Evolutionary conservation across 2,888 invertebrate species (phyloP), one percentile per base, ranked within the genome.

Genomic region (Troglohyphantes excavatus): DNA sequence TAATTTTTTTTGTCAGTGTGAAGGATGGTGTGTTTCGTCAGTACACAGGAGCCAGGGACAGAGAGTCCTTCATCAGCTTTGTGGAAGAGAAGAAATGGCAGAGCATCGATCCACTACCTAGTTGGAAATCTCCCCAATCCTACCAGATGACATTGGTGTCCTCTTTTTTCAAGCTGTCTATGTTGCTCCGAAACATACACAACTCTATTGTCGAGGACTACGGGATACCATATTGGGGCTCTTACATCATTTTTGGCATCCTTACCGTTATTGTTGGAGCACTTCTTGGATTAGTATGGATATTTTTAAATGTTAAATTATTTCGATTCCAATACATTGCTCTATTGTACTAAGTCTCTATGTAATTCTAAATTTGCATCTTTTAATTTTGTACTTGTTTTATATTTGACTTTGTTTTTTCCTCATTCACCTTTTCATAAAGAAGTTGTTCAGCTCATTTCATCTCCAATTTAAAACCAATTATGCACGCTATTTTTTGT

Each of bases 121-220:
- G 96, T 72, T 99, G 98, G 97, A 97, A 97, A 93, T 96, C 97
- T 59, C 99, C 99, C 0, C 95, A 97, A 92, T 97, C 98, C 1
- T 93, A 97, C 83, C 98, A 98, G 94, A 99, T 99, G 99, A 96
- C 97, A 17, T 93, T 97, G 17, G 96, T 99, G 1, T 97, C 98
- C 1, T 96, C 97, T 93, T 98, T 99, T 94, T 99, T 99, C 94
- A 98, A 97, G 93, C n/a, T n/a, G n/a, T n/a, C n/a, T n/a, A n/a
- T n/a, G n/a, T n/a, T n/a, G n/a, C 95, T 99, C 19, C 95, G 99
- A 95, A 98, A 96, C 92, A 95, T 98, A 33, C 98, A 99, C 94
- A 97, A 95, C 82, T 96, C 95, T 93, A 94, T 99, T 92, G 97
- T 97, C 94, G 97, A 98, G 93, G 97, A 97, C 21, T n/a, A n/a